Evolutionary conservation across 2,888 invertebrate genomes (phyloP).

Genomic region (Steinernema scapterisci): DNA sequence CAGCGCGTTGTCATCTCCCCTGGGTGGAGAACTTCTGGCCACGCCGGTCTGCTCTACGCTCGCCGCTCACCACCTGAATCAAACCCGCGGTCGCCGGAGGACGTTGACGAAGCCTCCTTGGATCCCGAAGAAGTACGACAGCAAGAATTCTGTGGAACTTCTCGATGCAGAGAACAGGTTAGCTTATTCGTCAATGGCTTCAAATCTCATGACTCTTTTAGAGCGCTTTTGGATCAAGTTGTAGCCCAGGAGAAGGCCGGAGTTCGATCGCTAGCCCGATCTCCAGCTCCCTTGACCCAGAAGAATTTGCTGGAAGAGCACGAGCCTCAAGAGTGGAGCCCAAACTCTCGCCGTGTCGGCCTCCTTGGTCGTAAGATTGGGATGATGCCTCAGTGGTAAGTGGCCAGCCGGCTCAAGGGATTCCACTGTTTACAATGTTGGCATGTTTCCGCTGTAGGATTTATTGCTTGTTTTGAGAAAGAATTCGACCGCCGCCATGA

Average conservation of each 20-base stretch:
- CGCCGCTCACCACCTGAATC: constrained; percentile 26
- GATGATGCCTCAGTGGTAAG: constrained; percentile 81
- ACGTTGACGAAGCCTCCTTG: constrained; percentile 56
- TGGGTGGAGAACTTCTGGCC: constrained; percentile 13
- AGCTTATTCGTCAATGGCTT: background rate
- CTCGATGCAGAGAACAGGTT: constrained; percentile 37
- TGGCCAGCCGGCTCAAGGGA: constrained; percentile 48
- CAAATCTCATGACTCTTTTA: constrained; percentile 25
- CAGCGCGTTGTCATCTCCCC: constrained; percentile 8
- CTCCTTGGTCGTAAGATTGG: constrained; percentile 63
- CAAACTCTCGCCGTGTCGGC: constrained; percentile 47
- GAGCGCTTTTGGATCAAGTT: constrained; percentile 1
- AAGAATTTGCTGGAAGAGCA: background rate
- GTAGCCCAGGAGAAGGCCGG: background rate
- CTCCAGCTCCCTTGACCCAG: background rate
- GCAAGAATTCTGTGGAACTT: background rate
- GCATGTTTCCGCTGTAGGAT: no score
- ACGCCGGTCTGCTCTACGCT: constrained; percentile 14
- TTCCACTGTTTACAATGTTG: background rate
- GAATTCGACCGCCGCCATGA: background rate
- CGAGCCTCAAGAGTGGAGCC: constrained; percentile 29
- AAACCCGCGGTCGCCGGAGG: constrained; percentile 48
- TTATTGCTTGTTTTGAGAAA: no score
- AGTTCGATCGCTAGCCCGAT: background rate
- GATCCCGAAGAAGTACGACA: constrained; percentile 48